These are phyloP conservation scores for Polyergus mexicanus DNA, from an alignment of 1,140 invertebrate species.

Conservation along the genomic window DNA sequence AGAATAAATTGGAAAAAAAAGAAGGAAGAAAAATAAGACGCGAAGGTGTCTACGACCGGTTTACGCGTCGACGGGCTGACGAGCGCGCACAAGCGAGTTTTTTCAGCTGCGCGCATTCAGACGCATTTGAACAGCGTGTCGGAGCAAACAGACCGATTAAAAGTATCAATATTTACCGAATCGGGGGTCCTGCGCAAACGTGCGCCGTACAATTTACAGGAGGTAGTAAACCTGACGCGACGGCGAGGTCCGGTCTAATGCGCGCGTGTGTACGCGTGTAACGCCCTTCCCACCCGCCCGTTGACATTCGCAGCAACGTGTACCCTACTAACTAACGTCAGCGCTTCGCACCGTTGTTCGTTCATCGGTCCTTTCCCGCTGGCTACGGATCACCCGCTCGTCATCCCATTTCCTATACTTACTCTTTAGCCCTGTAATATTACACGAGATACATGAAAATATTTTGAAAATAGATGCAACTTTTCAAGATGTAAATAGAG, in stretches of 20 bases:
- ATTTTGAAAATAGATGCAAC: neutral
- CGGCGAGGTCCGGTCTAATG: constrained; percentile 42
- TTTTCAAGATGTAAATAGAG: neutral
- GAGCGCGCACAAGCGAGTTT: constrained; percentile 62
- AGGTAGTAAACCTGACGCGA: constrained; percentile 42
- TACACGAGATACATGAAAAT: neutral
- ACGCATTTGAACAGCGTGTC: constrained; percentile 61
- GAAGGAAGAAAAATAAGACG: neutral
- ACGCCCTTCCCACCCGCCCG: constrained; percentile 19
- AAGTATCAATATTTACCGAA: constrained; percentile 82
- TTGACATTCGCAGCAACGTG: constrained; percentile 60
- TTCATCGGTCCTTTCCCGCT: neutral
- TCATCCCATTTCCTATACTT: neutral
- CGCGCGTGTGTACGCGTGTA: constrained; percentile 34
- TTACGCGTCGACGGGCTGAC: neutral
- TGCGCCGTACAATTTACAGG: constrained; percentile 51
- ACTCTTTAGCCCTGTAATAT: neutral
- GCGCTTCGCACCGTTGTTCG: constrained; percentile 34
- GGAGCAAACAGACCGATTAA: constrained; percentile 80
- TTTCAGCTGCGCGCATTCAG: constrained; percentile 74
- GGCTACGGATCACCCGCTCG: constrained; percentile 26
- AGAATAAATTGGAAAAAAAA: neutral
- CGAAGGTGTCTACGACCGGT: neutral
- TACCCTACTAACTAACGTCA: constrained; percentile 60
- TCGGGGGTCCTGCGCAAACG: constrained; percentile 67